phyloP scores from a whole-genome alignment of 92 coral and sea anemone genomes.

The Phenganax marumi region DNA sequence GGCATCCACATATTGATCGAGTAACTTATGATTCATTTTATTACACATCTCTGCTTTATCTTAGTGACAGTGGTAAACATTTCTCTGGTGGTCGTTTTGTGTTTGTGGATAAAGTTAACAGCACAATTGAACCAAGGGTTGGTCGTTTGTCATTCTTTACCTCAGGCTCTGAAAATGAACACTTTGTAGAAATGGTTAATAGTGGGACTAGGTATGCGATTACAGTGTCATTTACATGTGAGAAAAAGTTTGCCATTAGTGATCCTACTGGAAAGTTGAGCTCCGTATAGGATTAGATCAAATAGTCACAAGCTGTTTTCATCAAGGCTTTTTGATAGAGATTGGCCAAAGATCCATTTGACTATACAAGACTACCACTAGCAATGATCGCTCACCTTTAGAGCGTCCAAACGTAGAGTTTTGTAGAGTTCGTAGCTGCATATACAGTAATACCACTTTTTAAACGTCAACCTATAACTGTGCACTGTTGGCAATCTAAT shows the following conservation, averaged over 20 bases:
- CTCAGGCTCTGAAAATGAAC: constrained; percentile 80
- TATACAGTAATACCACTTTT: too few relatives aligned
- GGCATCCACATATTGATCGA: constrained; percentile 79
- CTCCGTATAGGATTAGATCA: not conserved
- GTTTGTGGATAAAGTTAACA: constrained; percentile 65
- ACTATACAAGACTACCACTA: too few relatives aligned
- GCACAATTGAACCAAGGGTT: constrained; percentile 70
- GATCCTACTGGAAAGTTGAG: constrained; percentile 43
- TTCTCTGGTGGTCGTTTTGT: constrained; percentile 79
- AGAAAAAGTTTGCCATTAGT: constrained; percentile 67
- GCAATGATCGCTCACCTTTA: too few relatives aligned
- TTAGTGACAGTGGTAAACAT: constrained; percentile 62
- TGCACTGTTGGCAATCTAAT: too few relatives aligned
- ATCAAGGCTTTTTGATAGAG: too few relatives aligned
- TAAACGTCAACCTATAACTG: too few relatives aligned
- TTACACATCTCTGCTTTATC: constrained; percentile 71
- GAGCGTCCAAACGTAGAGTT: too few relatives aligned
- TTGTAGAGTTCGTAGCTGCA: too few relatives aligned
- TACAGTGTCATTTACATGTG: constrained; percentile 82
- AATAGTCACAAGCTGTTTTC: too few relatives aligned
- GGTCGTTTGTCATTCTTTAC: constrained; percentile 79
- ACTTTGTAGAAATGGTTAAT: constrained; percentile 67
- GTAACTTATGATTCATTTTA: constrained; percentile 78
- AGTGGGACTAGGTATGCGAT: constrained; percentile 76
- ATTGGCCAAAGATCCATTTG: too few relatives aligned